These are phyloP conservation scores for Emberiza fucata DNA, from an alignment of 2,113 vertebrate species.

Conservation along the genomic window DNA sequence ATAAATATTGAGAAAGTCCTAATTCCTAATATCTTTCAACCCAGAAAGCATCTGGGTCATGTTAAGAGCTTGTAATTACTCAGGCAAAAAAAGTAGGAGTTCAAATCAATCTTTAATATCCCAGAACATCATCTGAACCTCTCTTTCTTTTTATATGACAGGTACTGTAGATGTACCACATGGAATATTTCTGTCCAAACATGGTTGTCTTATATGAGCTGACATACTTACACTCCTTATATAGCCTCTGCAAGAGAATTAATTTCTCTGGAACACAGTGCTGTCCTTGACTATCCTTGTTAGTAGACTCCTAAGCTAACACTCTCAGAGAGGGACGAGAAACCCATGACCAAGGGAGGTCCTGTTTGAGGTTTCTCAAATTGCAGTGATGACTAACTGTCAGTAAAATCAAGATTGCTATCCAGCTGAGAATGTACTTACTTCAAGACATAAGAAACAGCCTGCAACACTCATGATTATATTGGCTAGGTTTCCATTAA, in stretches of 20 bases:
- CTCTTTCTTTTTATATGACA: background rate
- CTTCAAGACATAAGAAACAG: background rate
- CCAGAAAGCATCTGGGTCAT: background rate
- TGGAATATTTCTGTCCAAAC: background rate
- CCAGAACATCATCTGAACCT: background rate
- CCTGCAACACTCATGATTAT: background rate
- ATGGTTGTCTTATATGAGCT: background rate
- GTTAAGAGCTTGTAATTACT: background rate
- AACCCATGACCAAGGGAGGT: background rate
- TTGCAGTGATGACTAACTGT: background rate
- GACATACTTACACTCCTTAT: background rate
- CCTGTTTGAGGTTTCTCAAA: background rate
- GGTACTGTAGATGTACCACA: rapidly evolving
- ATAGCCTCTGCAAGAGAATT: background rate
- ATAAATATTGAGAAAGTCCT: background rate
- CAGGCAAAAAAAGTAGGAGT: background rate
- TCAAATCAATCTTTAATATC: background rate
- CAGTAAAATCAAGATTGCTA: background rate
- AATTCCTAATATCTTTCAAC: background rate
- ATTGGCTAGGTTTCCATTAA: background rate
- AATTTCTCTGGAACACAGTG: background rate
- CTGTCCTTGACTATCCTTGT: background rate
- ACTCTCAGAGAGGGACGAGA: background rate
- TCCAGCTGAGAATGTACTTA: background rate
- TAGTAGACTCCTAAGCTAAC: background rate